phyloP scores from a whole-genome alignment of 2,113 vertebrate species.

The Cheirogaleus medius region DNA sequence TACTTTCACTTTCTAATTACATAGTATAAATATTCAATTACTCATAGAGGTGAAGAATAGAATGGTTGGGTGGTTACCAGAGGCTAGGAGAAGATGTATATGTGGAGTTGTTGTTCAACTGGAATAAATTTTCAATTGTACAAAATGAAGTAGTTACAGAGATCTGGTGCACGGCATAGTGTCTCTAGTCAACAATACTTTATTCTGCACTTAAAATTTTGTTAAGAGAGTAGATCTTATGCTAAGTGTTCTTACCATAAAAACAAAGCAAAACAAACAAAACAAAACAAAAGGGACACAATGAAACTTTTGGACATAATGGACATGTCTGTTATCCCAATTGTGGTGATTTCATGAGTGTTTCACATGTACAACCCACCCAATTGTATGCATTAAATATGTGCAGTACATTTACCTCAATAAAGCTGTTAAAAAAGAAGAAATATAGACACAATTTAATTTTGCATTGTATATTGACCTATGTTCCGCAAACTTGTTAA shows the following conservation, averaged over 20 bases:
- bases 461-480: background rate
- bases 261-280: background rate
- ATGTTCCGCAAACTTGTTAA: background rate
- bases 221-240: background rate
- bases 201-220: background rate
- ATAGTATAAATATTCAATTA: background rate
- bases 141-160: background rate
- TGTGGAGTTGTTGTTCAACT: background rate
- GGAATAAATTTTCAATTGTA: background rate
- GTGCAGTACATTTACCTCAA: background rate
- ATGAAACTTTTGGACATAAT: background rate
- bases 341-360: background rate
- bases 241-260: background rate
- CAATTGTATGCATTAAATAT: background rate
- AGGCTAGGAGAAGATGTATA: too few species aligned
- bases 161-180: too few species aligned
- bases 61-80: background rate
- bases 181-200: background rate
- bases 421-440: background rate
- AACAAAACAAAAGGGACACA: background rate
- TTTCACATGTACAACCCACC: background rate
- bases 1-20: background rate
- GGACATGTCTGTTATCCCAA: background rate
- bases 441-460: background rate
- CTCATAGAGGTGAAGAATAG: background rate